Evolutionary conservation across 2,113 vertebrate species (phyloP), one percentile per base, ranked within the genome.

Genomic region (Callionymus lyra): DNA sequence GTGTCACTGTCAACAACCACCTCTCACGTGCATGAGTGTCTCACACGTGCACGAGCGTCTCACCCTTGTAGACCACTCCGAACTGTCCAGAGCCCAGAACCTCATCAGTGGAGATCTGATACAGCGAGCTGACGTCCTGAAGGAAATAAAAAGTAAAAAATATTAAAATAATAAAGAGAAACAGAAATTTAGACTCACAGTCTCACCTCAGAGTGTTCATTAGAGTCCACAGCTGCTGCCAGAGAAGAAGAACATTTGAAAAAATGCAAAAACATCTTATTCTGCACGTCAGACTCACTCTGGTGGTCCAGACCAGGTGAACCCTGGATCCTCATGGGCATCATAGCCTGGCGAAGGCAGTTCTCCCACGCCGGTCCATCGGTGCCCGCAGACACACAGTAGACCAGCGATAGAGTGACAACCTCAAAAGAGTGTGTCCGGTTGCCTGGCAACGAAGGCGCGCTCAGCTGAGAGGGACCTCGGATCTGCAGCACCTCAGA

Each of bases 51-150:
- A 27, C 21, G 21, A 27, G 4, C 21, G 8, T 27, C 41, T 69
- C 83, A 97, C 94, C 94, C 88, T 94, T 94, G 33, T 98, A 98
- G 47, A 98, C 94, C 72, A 98, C 94, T 45, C 94, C 94, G 81
- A 98, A 98, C 56, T 98, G 94, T 53, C 94, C 94, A 2, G 94
- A 98, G 31, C 94, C 94, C 6, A 98, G 68, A 38, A 98, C 94
- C 64, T 98, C 94, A 46, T 98, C 94, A 16, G 94, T 92, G 66
- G 98, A 98, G 75, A 98, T 97, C 63, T 98, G 94, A 66, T 98
- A 98, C 0, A 98, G 85, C 2, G 91, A 90, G 68, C 93, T 98
- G 58, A 98, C 96, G 41, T 98, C 94, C 94, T 98, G 8, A 27
- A 27, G 8, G 4, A 27, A 4, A 27, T 8, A 27, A 27, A 27